Conservation (phyloP, 2,113 vertebrate genomes). For the Cyanistes caeruleus region DNA sequence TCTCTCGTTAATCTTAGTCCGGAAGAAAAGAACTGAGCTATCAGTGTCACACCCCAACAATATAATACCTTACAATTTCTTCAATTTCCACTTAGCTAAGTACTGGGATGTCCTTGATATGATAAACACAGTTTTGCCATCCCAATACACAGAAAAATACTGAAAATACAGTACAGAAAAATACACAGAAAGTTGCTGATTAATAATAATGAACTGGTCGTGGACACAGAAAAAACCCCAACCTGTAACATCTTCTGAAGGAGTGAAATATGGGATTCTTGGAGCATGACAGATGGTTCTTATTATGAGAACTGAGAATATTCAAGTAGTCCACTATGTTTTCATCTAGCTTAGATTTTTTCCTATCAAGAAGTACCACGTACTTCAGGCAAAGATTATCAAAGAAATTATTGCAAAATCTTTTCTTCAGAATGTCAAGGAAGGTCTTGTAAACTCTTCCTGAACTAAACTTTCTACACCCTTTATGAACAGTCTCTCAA, state of each 20-base stretch:
- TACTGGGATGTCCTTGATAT: background rate
- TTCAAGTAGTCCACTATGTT: background rate
- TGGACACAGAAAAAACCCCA: accelerated
- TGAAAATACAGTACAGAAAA: background rate
- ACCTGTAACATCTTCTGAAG: background rate
- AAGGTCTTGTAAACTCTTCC: background rate
- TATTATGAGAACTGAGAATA: background rate
- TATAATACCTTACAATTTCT: background rate
- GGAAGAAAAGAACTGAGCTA: too few relatives aligned
- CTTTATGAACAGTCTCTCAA: background rate
- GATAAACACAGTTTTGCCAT: background rate
- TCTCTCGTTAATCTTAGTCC: too few relatives aligned
- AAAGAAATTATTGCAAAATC: background rate
- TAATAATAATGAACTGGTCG: background rate
- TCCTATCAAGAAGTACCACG: background rate
- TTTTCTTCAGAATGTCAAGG: background rate
- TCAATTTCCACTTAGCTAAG: background rate
- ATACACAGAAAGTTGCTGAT: background rate
- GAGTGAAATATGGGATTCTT: background rate
- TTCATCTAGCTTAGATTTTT: background rate
- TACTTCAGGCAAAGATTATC: background rate
- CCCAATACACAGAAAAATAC: background rate
- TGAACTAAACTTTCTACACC: background rate
- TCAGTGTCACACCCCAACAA: too few relatives aligned
- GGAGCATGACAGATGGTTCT: background rate